Base-by-base conservation (phyloP, 2,797 vertebrate genomes). In the Molossus alvarezi region DNA sequence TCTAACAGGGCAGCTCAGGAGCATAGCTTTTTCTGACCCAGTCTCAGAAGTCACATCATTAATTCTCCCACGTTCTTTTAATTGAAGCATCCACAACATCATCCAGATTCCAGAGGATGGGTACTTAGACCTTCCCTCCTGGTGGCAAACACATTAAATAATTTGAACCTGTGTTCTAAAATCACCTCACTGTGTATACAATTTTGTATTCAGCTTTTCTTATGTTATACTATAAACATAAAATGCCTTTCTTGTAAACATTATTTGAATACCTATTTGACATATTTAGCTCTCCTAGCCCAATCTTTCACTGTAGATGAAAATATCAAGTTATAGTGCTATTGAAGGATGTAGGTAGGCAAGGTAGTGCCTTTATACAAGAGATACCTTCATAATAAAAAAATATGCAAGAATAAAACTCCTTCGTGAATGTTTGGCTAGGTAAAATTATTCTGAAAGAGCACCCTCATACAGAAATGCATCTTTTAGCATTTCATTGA, bases 331-430 rank as follows among this genome's bases (percentile, higher is more conserved):
- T 96, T 76, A 90, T 23, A 67, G 18, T 55, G 71, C 75, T 90
- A 84, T 4, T 3, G 6, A 25, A 87, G 84, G 85, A 96, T 64
- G 90, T 91, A 96, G 41, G 23, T 60, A 82, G 37, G 51, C 77
- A 73, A 93, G 12, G 65, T 83, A 88, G 3, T 76, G 33, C 89
- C 27, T 92, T 97, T 90, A 82, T 55, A 83, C 20, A 95, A 41
- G 91, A 94, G 23, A 25, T 75, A 67, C 53, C 64, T 88, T 81
- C 53, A 69, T 95, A 95, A 69, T 86, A 86, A 95, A 23, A 58
- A 91, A 94, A 80, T 55, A 85, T 55, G 29, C 88, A 88, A 92
- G 4, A 88, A 97, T 64, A 90, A 95, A 97, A 96, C 9, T 88
- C 60, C 71, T 90, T 88, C 89, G 73, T 82, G 94, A 3, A 3